These are phyloP conservation scores for Solenodon paradoxus DNA, from an alignment of 2,113 vertebrate genomes.

Conservation along the genomic window DNA sequence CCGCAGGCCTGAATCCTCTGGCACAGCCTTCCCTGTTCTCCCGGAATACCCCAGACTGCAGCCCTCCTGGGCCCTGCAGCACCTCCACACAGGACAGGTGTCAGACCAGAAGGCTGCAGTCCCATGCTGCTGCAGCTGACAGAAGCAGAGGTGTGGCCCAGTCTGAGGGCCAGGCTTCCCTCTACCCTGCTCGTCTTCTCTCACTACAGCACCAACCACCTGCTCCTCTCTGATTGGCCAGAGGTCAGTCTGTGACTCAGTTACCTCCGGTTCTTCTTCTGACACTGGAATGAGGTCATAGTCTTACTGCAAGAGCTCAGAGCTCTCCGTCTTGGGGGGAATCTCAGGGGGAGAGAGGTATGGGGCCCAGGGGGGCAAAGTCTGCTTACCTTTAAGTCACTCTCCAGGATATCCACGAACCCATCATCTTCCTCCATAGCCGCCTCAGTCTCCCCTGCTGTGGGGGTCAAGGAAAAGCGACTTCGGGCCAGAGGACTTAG, in stretches of 20 bases:
- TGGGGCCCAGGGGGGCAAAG: neutral
- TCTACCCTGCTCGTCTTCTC: neutral
- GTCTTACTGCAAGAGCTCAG: neutral
- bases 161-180: neutral
- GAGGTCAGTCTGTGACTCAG: neutral
- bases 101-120: neutral
- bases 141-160: neutral
- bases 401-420: constrained; percentile 90
- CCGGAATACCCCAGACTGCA: neutral
- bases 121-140: neutral
- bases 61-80: neutral
- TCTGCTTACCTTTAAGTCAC: constrained; percentile 78
- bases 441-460: too few relatives aligned
- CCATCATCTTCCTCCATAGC: constrained; percentile 86
- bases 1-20: neutral
- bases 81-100: neutral
- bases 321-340: neutral
- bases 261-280: neutral
- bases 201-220: neutral
- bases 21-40: neutral
- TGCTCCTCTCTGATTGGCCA: neutral
- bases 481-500: constrained; percentile 82
- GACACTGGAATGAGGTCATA: neutral
- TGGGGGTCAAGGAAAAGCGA: constrained; percentile 80
- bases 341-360: neutral